phyloP scores from a whole-genome alignment of 2,113 vertebrate genomes.

The Proteles cristata region DNA sequence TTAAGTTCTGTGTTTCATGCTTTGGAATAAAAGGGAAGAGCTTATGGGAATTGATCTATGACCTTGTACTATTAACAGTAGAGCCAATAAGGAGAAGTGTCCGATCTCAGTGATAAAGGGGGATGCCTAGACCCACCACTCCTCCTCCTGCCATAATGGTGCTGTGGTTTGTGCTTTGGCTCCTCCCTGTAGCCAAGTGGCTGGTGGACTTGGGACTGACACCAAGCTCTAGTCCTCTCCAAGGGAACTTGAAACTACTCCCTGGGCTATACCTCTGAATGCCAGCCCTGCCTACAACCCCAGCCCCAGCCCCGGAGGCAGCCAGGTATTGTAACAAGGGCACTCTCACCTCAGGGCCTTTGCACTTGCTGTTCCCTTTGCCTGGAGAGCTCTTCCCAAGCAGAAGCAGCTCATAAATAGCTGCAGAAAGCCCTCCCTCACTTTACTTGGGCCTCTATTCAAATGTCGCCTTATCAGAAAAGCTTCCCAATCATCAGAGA shows the following conservation, averaged over 20 bases:
- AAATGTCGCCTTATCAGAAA: background rate
- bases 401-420: background rate
- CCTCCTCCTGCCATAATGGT: background rate
- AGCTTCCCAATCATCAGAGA: background rate
- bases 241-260: background rate
- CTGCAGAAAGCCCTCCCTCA: background rate
- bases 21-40: background rate
- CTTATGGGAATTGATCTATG: background rate
- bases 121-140: background rate
- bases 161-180: background rate
- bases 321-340: background rate
- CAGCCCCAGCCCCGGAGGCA: background rate
- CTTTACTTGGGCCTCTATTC: background rate
- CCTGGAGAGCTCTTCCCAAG: background rate
- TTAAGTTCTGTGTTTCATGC: background rate
- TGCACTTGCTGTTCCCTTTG: background rate
- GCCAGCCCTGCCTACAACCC: background rate
- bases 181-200: background rate
- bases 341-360: background rate
- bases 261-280: background rate
- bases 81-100: background rate
- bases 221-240: background rate
- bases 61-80: background rate
- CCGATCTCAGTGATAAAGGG: background rate
- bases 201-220: background rate